Evolutionary conservation across 2,797 vertebrate species (phyloP).

Genomic region (Percopsis omiscomaycus): DNA sequence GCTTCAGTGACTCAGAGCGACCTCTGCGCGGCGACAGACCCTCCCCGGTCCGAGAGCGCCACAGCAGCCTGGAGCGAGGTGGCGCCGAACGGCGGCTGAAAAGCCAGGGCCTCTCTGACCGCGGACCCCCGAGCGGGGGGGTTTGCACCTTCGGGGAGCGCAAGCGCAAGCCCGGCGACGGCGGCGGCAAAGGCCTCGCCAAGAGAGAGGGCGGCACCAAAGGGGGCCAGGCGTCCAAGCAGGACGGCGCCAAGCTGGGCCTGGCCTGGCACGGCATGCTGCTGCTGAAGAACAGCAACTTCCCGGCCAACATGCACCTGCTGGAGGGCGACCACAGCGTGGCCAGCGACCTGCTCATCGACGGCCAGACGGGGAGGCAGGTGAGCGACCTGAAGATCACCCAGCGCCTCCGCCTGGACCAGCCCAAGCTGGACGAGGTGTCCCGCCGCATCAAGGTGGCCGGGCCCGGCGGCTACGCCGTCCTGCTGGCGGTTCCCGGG

Average conservation of each 20-base stretch:
- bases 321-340: conserved; percentile 92
- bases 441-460: conserved; percentile 98
- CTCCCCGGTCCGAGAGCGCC: conserved; percentile 84
- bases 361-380: conserved; percentile 86
- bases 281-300: conserved; percentile 97
- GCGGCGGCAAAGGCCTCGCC: conserved; percentile 75
- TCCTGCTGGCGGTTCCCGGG: conserved; percentile 93
- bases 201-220: conserved; percentile 80
- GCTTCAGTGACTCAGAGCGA: conserved; percentile 89
- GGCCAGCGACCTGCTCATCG: conserved; percentile 89
- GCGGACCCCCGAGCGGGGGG: conserved; percentile 42
- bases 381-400: conserved; percentile 98
- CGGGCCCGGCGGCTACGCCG: conserved; percentile 91
- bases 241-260: conserved; percentile 81
- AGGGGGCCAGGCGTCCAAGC: conserved; percentile 67
- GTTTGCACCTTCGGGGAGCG: conserved; percentile 65
- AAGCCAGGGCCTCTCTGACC: conserved; percentile 68
- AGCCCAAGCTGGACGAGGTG: conserved; percentile 98
- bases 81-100: conserved; percentile 80
- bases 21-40: conserved; percentile 82
- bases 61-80: conserved; percentile 83
- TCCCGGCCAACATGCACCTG: conserved; percentile 97
- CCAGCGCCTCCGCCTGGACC: conserved; percentile 96
- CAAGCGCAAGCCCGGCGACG: conserved; percentile 80
- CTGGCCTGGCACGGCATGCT: conserved; percentile 98